phyloP scores from a whole-genome alignment of 2,113 vertebrate genomes.

The Dryoscopus gambensis region DNA sequence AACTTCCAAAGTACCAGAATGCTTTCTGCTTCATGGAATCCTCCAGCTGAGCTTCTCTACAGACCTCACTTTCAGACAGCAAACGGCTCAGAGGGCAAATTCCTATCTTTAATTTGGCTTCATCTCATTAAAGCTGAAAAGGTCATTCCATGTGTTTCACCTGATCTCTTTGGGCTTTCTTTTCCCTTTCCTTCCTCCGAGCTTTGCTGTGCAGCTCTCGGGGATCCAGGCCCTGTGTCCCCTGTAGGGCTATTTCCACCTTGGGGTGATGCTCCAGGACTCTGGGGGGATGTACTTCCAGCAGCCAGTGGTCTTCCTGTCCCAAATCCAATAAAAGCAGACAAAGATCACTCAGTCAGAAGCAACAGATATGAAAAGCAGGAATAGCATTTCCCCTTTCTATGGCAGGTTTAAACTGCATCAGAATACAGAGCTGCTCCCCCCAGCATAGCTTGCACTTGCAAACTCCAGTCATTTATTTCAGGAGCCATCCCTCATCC shows the following conservation, averaged over 20 bases:
- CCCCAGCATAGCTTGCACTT: fast-evolving
- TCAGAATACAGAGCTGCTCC: neutral
- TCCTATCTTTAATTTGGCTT: neutral
- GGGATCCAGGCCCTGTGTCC: neutral
- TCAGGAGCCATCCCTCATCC: neutral
- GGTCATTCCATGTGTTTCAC: neutral
- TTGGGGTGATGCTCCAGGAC: neutral
- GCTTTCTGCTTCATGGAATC: neutral
- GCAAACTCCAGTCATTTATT: neutral
- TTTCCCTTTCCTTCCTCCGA: neutral
- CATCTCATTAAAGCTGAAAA: neutral
- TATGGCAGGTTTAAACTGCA: neutral
- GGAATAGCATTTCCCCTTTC: neutral
- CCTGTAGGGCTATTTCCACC: neutral
- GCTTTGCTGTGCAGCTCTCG: neutral
- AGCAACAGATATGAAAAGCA: neutral
- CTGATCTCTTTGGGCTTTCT: neutral
- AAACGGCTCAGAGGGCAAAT: neutral
- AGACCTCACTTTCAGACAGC: neutral
- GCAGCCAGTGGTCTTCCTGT: slow-evolving; percentile 26
- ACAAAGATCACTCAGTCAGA: neutral
- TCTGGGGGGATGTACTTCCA: neutral
- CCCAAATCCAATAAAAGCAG: neutral
- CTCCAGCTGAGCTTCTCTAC: neutral
- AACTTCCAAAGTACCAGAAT: neutral